Percentiles rank a stretch among this genome's conserved stretches.
phyloP scores from a whole-genome alignment of 2,888 invertebrate species.

The Harpalus rufipes region DNA sequence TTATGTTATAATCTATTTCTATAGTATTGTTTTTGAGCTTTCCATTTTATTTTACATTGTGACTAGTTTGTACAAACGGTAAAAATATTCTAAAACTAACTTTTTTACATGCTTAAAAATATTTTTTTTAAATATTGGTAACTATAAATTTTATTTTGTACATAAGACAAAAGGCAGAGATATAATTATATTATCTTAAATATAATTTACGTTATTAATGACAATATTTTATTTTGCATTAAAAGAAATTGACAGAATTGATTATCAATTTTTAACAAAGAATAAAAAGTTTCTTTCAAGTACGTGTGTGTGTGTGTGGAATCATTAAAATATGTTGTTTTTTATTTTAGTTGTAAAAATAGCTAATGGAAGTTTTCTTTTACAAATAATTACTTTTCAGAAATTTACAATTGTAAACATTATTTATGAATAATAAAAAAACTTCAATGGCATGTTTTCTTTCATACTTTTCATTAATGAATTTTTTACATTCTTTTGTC shows the following conservation, averaged over 20 bases:
- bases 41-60: conserved; percentile 31
- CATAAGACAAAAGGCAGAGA: background rate
- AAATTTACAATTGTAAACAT: conserved; percentile 34
- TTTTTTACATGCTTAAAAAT: background rate
- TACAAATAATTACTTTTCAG: conserved; percentile 6
- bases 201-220: background rate
- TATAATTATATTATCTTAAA: background rate
- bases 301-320: too few species aligned
- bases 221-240: background rate
- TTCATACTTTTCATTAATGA: conserved; percentile 3
- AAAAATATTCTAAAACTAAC: conserved; percentile 11
- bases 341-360: background rate
- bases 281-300: background rate
- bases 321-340: background rate
- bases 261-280: background rate
- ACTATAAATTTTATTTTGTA: conserved; percentile 18
- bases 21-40: conserved; percentile 19
- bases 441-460: conserved; percentile 21
- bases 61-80: conserved; percentile 44
- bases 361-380: conserved; percentile 16
- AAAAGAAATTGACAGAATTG: background rate
- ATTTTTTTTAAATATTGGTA: conserved; percentile 16
- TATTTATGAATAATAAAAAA: conserved; percentile 46
- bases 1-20: conserved; percentile 19
- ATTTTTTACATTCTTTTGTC: conserved; percentile 9